Conservation (phyloP, 2,113 vertebrate genomes). For the Catagonus wagneri region DNA sequence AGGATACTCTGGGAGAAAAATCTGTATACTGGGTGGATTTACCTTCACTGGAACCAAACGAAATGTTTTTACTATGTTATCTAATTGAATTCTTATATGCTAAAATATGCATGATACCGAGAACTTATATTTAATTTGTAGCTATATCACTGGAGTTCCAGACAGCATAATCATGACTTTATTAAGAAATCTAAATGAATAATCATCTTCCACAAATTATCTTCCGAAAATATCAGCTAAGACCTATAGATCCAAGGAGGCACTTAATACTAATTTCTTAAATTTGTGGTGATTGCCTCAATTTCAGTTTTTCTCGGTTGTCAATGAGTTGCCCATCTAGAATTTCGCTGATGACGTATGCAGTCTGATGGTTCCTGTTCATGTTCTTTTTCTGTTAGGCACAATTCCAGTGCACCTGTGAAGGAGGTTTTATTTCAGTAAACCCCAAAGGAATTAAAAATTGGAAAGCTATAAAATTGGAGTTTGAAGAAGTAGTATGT, state of each 20-base stretch:
- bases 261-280: constrained; percentile 6
- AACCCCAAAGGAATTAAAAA: constrained; percentile 59
- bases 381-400: constrained; percentile 41
- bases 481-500: constrained; percentile 50
- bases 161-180: not conserved
- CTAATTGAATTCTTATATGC: not conserved
- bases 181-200: constrained; percentile 37
- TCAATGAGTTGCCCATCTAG: constrained; percentile 5
- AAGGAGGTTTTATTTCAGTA: constrained; percentile 56
- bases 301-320: constrained; percentile 34
- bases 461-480: constrained; percentile 44
- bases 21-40: not conserved
- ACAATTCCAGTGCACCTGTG: constrained; percentile 65
- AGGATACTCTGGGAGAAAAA: not conserved
- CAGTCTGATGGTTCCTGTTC: not conserved
- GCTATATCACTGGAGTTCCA: not conserved
- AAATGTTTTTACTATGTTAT: not conserved
- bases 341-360: not conserved
- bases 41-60: not conserved
- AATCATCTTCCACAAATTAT: not conserved
- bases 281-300: not conserved
- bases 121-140: not conserved
- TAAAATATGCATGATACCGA: not conserved
- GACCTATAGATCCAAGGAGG: not conserved
- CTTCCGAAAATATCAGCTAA: not conserved